Percentiles rank a stretch among this genome's conserved stretches.
Conservation (phyloP, 2,888 invertebrate genomes). For the Iselma pallidipennis region DNA sequence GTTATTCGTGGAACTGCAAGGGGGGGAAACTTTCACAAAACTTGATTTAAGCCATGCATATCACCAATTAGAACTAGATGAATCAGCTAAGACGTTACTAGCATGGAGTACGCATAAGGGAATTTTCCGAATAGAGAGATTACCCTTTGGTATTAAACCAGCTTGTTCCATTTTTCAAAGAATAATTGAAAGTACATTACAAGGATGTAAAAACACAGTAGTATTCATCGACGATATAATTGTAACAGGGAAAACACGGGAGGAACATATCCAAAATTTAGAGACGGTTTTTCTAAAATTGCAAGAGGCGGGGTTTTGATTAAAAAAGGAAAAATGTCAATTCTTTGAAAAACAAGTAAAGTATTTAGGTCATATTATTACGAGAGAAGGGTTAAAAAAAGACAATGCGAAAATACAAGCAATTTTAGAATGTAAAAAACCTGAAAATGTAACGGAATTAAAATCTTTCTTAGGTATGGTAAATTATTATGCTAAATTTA, state of each 20-base stretch:
- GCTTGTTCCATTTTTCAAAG: conserved; percentile 48
- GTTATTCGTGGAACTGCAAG: conserved; percentile 5
- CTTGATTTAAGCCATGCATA: conserved; percentile 37
- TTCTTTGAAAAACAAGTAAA: conserved; percentile 42
- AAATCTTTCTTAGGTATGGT: conserved; percentile 19
- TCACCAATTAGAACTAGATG: conserved; percentile 42
- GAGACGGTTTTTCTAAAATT: conserved; percentile 33
- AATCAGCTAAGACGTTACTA: conserved; percentile 36
- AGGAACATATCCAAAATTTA: conserved; percentile 34
- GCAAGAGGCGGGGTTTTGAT: conserved; percentile 34
- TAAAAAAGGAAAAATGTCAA: conserved; percentile 42
- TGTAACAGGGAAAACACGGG: conserved; percentile 33
- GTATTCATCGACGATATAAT: conserved; percentile 44
- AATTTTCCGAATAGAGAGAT: conserved; percentile 41
- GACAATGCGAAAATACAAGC: conserved; percentile 25
- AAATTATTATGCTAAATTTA: conserved; percentile 26
- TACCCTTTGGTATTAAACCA: conserved; percentile 43
- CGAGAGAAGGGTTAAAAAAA: conserved; percentile 26
- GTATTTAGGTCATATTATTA: conserved; percentile 40
- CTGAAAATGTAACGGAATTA: conserved; percentile 15
- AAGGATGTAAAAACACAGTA: conserved; percentile 37
- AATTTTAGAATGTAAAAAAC: conserved; percentile 24
- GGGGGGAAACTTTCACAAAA: conserved; percentile 33
- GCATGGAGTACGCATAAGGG: conserved; percentile 46
- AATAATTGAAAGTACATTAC: conserved; percentile 43